phyloP scores from a whole-genome alignment of 1,140 invertebrate genomes.

The Conus betulinus region DNA sequence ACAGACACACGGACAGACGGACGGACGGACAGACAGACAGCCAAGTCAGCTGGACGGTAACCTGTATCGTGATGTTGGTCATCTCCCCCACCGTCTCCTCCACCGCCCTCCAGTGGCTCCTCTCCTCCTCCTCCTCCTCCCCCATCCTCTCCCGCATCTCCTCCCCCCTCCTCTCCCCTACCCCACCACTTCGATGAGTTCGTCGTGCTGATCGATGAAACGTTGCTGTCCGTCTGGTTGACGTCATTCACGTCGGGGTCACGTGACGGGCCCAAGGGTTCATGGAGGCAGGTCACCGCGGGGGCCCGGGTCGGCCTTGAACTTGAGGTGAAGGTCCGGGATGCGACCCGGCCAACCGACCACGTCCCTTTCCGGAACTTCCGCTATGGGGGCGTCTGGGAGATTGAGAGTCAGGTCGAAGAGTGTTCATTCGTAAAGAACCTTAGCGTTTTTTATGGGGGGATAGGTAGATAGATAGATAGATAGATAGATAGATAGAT shows the following conservation, averaged over 20 bases:
- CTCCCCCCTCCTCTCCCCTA: background rate
- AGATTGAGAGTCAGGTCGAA: background rate
- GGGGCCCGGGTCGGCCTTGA: background rate
- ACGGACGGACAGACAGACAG: background rate
- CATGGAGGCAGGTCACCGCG: background rate
- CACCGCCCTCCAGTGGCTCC: conserved; percentile 12
- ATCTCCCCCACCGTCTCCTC: conserved; percentile 6
- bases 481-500: too few relatives aligned
- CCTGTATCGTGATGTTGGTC: conserved; percentile 3
- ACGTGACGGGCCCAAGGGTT: background rate
- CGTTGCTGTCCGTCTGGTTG: background rate
- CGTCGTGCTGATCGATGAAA: background rate
- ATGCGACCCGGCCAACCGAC: background rate
- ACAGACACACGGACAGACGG: background rate
- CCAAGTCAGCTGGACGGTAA: background rate
- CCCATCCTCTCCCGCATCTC: background rate
- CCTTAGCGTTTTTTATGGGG: too few relatives aligned
- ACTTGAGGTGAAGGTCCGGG: background rate
- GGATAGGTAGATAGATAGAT: too few relatives aligned
- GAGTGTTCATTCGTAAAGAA: too few relatives aligned
- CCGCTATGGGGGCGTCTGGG: conserved; percentile 28
- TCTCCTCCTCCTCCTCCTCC: conserved; percentile 5
- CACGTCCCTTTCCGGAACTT: background rate
- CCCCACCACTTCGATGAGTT: background rate
- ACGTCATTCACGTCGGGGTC: background rate